Evolutionary conservation across 2,113 vertebrate genomes (phyloP).

Genomic region (Phrynocephalus versicolor): DNA sequence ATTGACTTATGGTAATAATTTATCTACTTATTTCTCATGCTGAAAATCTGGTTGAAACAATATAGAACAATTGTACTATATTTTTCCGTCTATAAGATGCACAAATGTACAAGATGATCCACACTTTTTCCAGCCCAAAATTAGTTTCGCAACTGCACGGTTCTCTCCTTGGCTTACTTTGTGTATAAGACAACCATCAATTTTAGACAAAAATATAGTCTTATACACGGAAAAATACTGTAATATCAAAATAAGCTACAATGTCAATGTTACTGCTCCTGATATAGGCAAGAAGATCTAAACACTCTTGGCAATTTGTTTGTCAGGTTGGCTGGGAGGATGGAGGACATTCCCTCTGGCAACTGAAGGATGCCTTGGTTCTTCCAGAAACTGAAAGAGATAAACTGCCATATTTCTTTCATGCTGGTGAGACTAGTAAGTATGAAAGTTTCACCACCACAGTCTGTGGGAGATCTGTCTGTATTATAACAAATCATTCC

Average conservation of each 20-base stretch:
- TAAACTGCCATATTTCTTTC: conserved; percentile 87
- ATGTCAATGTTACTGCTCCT: neutral
- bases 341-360: conserved; percentile 80
- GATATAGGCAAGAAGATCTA: neutral
- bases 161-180: too few species aligned
- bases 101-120: too few species aligned
- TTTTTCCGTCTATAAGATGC: too few species aligned
- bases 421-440: conserved; percentile 92
- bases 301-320: neutral
- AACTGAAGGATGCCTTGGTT: conserved; percentile 81
- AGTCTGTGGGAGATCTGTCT: neutral
- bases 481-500: too few species aligned
- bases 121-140: too few species aligned
- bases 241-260: neutral
- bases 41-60: neutral
- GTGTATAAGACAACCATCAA: too few species aligned
- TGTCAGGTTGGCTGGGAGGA: conserved; percentile 90
- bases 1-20: neutral
- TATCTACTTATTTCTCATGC: conserved; percentile 2
- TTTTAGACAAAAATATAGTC: too few species aligned
- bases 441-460: neutral
- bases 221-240: too few species aligned
- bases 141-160: too few species aligned
- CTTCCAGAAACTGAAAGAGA: conserved; percentile 74
- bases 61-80: too few species aligned